A percentile compares a stretch with the other conserved stretches of the same genome.
These are phyloP conservation scores for Scatophagus argus DNA, from an alignment of 2,113 vertebrate genomes.

Conservation along the genomic window DNA sequence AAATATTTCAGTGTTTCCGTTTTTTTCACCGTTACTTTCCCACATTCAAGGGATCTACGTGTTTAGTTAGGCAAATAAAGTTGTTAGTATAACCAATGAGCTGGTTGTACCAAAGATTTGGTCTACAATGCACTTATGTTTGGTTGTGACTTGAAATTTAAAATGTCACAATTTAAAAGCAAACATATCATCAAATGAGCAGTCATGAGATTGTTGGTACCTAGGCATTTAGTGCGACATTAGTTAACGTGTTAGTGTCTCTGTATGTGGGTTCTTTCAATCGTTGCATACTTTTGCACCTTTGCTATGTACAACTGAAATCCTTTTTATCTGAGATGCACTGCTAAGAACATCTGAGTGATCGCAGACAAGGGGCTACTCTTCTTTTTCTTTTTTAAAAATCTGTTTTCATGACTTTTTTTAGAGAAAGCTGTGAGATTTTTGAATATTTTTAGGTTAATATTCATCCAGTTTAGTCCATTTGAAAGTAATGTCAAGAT, in stretches of 20 bases:
- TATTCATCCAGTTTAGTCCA: conserved; percentile 40
- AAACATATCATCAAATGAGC: conserved; percentile 73
- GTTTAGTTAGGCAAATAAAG: conserved; percentile 55
- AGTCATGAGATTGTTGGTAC: conserved; percentile 46
- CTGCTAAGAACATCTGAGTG: conserved; percentile 61
- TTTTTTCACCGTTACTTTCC: conserved; percentile 53
- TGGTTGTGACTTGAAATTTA: conserved; percentile 70
- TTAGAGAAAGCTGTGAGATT: conserved; percentile 65
- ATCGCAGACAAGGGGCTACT: conserved; percentile 54
- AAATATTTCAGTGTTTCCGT: conserved; percentile 42
- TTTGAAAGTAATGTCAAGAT: conserved; percentile 34
- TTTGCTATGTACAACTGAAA: conserved; percentile 71
- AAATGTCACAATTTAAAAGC: conserved; percentile 73
- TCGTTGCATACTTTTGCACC: conserved; percentile 80
- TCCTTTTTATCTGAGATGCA: conserved; percentile 70
- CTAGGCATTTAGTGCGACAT: conserved; percentile 41
- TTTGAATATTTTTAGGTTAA: conserved; percentile 41
- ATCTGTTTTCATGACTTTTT: conserved; percentile 49
- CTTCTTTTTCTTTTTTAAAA: conserved; percentile 3
- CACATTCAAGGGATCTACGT: conserved; percentile 58
- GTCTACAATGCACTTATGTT: conserved; percentile 77
- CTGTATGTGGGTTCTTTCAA: conserved; percentile 71
- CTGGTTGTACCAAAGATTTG: conserved; percentile 84
- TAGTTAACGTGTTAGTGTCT: conserved; percentile 59
- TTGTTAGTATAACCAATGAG: conserved; percentile 78